Conservation (phyloP, 2,113 vertebrate genomes). For the Nerophis lumbriciformis region DNA sequence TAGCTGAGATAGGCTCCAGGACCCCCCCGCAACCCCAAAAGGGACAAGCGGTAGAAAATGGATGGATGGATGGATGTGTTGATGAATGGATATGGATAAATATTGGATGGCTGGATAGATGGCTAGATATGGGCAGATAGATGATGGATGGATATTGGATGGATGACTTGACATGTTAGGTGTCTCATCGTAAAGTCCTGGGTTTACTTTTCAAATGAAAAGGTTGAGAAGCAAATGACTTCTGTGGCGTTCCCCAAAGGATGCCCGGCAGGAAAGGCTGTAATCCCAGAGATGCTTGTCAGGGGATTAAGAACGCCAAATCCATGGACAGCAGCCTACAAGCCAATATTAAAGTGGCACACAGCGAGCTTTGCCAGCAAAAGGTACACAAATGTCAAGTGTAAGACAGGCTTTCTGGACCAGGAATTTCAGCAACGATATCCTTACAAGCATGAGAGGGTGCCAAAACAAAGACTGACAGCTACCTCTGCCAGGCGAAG, state of each 20-base stretch:
- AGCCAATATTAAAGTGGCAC: conserved; percentile 5
- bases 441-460: background rate
- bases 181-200: too few species aligned
- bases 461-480: conserved; percentile 1
- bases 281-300: background rate
- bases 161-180: too few species aligned
- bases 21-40: too few species aligned
- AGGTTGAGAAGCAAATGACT: too few species aligned
- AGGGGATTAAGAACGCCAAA: background rate
- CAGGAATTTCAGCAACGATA: background rate
- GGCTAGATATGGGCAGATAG: too few species aligned
- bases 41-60: too few species aligned
- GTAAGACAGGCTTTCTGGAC: background rate
- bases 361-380: background rate
- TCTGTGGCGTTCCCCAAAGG: background rate
- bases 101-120: too few species aligned
- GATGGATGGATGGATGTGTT: too few species aligned
- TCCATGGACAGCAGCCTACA: conserved; percentile 2
- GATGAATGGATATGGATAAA: too few species aligned
- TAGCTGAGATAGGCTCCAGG: too few species aligned
- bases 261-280: background rate
- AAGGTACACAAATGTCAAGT: conserved; percentile 5
- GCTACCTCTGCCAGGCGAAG: background rate
- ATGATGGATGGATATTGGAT: too few species aligned
- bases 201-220: too few species aligned